These are phyloP conservation scores for Sarcophilus harrisii DNA, from an alignment of 2,797 vertebrate species.

Conservation along the genomic window DNA sequence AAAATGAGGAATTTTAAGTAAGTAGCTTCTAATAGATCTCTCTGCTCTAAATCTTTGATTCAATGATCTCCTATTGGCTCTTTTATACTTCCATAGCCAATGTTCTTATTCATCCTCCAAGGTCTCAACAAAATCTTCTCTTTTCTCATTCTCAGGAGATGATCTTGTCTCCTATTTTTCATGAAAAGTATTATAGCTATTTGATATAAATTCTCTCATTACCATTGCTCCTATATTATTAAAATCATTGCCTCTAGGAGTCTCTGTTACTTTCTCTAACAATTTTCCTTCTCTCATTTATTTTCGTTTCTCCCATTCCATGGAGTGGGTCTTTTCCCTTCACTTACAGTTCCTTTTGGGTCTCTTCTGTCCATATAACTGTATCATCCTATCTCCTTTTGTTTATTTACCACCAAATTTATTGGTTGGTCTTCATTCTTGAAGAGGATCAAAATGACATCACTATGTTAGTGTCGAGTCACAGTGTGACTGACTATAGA, in stretches of 20 bases:
- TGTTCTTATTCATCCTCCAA: neutral
- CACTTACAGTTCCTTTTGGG: too few species aligned
- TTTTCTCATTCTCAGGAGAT: neutral
- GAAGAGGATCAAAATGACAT: too few species aligned
- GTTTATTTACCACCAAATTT: too few species aligned
- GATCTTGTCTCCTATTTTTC: neutral
- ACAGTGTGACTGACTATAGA: too few species aligned
- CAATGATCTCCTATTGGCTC: neutral
- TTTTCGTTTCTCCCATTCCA: neutral
- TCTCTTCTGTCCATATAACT: too few species aligned
- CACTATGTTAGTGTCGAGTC: too few species aligned
- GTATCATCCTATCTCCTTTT: too few species aligned
- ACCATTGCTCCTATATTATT: neutral
- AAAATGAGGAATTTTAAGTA: neutral
- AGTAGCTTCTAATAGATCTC: neutral
- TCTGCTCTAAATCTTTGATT: neutral
- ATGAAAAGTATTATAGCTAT: neutral
- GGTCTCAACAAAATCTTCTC: neutral
- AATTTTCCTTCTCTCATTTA: neutral
- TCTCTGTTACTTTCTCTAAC: neutral
- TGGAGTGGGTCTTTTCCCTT: neutral
- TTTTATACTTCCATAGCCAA: neutral
- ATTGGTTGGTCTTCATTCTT: too few species aligned
- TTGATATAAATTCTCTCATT: neutral
- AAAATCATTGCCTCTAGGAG: too few species aligned